These are phyloP conservation scores for Parauchenoglanis punctatus DNA, from an alignment of 2,797 vertebrate genomes.

Conservation along the genomic window DNA sequence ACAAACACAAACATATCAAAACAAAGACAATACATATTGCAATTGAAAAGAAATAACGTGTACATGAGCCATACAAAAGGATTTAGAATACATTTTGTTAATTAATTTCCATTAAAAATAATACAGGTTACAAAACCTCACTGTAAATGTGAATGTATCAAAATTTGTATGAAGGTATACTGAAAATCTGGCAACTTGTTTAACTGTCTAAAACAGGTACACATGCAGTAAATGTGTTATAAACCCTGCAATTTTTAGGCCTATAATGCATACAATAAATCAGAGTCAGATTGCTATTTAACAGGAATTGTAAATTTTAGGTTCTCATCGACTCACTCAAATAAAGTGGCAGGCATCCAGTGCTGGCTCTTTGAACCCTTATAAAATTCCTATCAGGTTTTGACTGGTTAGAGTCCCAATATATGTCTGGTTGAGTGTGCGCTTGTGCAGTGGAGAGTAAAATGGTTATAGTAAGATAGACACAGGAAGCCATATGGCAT, in stretches of 20 bases:
- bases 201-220: not conserved
- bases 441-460: not conserved
- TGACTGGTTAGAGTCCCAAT: slow-evolving; percentile 2
- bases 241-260: not conserved
- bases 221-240: not conserved
- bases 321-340: not conserved
- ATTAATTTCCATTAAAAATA: not conserved
- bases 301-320: not conserved
- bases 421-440: not conserved
- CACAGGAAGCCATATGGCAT: not conserved
- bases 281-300: not conserved
- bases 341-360: not conserved
- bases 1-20: not conserved
- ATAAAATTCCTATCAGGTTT: slow-evolving; percentile 38
- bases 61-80: not conserved
- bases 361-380: not conserved
- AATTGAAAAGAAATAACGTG: not conserved
- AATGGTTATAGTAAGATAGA: not conserved
- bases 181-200: not conserved
- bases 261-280: not conserved
- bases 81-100: not conserved
- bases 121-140: not conserved
- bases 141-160: not conserved
- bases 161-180: not conserved
- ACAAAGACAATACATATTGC: not conserved